Base-by-base conservation (phyloP, 2,113 vertebrate species). In the Candoia aspera region DNA sequence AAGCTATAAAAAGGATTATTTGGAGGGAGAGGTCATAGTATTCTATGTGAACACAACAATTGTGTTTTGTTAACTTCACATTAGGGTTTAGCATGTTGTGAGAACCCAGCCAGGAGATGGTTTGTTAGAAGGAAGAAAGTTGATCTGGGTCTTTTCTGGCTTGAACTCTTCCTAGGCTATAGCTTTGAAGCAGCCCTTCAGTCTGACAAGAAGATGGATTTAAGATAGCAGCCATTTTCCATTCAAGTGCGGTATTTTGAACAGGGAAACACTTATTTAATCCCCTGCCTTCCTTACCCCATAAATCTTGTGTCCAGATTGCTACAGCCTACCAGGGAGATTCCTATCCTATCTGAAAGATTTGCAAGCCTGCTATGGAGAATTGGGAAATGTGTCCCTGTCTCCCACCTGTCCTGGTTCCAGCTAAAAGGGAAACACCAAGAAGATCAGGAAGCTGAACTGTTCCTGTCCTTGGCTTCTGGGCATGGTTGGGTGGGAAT, bases 381-480 rank as follows among this genome's bases (percentile, higher is more conserved):
- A 84, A 2, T 49, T 88, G 33, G 26, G 86, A n/a, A 85, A 84
- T 6, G 3, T 12, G 26, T 62, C 57, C 62, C 90, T 84, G 12
- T 89, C 84, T n/a, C 42, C 33, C 86, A 60, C 90, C 88, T 62
- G 90, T 55, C 87, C 42, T 49, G 23, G 84, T 84, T 91, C 83
- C 87, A 90, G 87, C 84, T 93, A 90, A 73, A 94, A 86, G 91
- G 85, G 89, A 92, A 90, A 64, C 12, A 3, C 46, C 42, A 17
- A 88, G 84, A 68, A 79, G 59, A 68, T 64, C 89, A 79, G 95
- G 95, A 96, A 95, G 90, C 90, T 54, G 88, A 87, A 79, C 55
- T 49, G 87, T 94, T 95, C 93, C 94, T 94, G 92, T 88, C 59
- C 88, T 91, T 49, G 0, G 89, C 58, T 60, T 68, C 83, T 93